These are phyloP conservation scores for Protobothrops mucrosquamatus DNA, from an alignment of 2,113 vertebrate species.

Conservation along the genomic window DNA sequence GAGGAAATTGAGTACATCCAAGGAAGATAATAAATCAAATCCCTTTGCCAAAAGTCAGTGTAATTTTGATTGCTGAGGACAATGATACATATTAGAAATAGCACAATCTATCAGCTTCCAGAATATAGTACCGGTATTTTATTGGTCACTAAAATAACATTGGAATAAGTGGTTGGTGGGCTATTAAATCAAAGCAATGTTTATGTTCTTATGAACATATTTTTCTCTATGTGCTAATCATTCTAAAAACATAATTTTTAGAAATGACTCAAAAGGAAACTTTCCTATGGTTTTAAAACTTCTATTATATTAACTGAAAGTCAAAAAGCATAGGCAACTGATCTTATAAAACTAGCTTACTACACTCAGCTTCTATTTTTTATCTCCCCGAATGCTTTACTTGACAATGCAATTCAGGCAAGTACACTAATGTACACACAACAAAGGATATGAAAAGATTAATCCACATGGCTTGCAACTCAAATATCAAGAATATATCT, in stretches of 20 bases:
- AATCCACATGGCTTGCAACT: neutral
- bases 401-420: conserved; percentile 24
- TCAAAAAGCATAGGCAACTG: neutral
- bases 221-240: neutral
- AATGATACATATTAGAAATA: neutral
- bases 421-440: conserved; percentile 29
- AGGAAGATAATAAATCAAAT: neutral
- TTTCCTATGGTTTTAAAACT: neutral
- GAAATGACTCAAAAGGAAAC: neutral
- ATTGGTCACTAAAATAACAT: neutral
- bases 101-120: neutral
- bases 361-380: neutral
- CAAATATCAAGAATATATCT: neutral
- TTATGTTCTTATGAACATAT: neutral
- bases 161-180: neutral
- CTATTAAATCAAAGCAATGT: neutral
- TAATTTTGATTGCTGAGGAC: neutral
- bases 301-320: neutral
- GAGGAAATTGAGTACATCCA: neutral
- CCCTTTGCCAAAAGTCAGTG: neutral
- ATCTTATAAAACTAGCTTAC: neutral
- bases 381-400: neutral
- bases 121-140: neutral
- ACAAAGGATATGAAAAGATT: conserved; percentile 14
- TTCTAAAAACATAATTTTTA: neutral